These are phyloP conservation scores for Polietes domitor DNA, from an alignment of 2,888 invertebrate genomes.

Conservation along the genomic window DNA sequence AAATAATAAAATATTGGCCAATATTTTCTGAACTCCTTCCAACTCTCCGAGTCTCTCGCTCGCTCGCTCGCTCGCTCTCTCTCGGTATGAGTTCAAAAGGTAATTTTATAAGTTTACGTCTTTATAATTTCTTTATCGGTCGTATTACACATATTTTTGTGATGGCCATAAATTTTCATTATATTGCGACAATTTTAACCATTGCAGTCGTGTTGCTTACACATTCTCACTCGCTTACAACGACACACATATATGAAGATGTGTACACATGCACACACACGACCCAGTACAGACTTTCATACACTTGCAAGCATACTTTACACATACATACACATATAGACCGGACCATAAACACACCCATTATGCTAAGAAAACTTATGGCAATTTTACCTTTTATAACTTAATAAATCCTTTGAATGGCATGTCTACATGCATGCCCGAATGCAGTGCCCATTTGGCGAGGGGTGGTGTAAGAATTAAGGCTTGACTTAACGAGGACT, in stretches of 20 bases:
- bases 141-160: conserved; percentile 51
- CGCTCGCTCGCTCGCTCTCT: neutral
- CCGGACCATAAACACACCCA: conserved; percentile 35
- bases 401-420: conserved; percentile 64
- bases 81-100: neutral
- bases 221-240: no score
- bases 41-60: no score
- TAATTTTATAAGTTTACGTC: neutral
- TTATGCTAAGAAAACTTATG: conserved; percentile 52
- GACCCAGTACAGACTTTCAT: neutral
- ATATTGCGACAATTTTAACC: conserved; percentile 64
- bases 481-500: no score
- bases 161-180: conserved; percentile 66
- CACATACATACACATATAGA: neutral
- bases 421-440: conserved; percentile 41
- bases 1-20: conserved; percentile 19
- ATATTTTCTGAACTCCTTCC: neutral
- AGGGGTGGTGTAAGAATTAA: neutral
- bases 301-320: conserved; percentile 2
- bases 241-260: neutral
- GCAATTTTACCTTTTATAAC: conserved; percentile 64
- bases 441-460: neutral
- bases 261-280: neutral
- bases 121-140: conserved; percentile 54
- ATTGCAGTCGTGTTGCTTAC: conserved; percentile 51